phyloP scores from a whole-genome alignment of 2,113 vertebrate genomes.

The Monarcha castaneiventris region DNA sequence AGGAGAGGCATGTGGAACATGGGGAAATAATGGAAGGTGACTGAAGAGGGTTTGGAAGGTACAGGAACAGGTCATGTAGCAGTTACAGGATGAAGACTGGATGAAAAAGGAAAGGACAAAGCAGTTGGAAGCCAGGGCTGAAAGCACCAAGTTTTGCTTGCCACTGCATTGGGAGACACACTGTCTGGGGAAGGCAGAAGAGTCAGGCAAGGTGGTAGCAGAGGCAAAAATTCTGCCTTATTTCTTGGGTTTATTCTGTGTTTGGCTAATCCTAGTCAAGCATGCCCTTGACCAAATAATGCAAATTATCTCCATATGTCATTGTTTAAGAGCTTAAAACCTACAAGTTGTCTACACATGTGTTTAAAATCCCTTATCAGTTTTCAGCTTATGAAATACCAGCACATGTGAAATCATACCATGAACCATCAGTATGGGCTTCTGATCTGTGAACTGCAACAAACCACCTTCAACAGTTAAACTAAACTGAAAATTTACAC shows the following conservation, averaged over 20 bases:
- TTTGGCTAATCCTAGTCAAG: background rate
- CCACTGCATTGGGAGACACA: background rate
- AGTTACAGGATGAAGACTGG: background rate
- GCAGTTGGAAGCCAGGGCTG: background rate
- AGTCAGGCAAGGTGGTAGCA: background rate
- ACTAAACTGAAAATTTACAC: background rate
- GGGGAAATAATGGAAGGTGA: rapidly evolving
- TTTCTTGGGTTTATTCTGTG: background rate
- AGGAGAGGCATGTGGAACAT: background rate
- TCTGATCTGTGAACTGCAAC: background rate
- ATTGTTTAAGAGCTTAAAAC: background rate
- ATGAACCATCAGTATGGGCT: background rate
- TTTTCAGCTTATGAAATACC: background rate
- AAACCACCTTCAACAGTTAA: background rate
- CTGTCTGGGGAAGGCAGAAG: background rate
- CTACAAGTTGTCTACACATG: background rate
- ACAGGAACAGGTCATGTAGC: background rate
- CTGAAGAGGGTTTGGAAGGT: background rate
- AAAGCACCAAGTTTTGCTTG: background rate
- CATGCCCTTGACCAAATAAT: background rate
- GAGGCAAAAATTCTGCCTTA: background rate
- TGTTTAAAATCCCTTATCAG: background rate
- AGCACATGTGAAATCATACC: background rate
- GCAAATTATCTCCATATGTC: background rate
- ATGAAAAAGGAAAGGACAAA: background rate